Percentiles rank a stretch among this genome's conserved stretches.
These are phyloP conservation scores for Hydrochoerus hydrochaeris DNA, from an alignment of 2,113 vertebrate genomes.

Conservation along the genomic window DNA sequence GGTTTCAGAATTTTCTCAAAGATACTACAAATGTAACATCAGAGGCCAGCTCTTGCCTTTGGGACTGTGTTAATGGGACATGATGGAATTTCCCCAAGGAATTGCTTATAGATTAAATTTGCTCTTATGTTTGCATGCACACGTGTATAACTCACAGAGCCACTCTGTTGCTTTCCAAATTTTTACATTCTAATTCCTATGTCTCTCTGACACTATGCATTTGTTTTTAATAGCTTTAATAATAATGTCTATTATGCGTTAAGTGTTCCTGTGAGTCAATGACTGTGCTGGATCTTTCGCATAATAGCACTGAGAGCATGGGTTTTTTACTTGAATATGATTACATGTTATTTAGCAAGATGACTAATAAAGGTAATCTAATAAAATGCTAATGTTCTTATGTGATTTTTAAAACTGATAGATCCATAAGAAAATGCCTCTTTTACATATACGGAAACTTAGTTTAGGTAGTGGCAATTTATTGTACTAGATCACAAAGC, in stretches of 20 bases:
- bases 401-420: not conserved
- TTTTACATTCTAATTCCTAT: not conserved
- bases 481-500: not conserved
- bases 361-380: not conserved
- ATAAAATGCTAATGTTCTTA: slow-evolving; percentile 16
- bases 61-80: slow-evolving; percentile 70
- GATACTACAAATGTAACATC: slow-evolving; percentile 73
- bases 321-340: not conserved
- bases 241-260: not conserved
- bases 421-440: not conserved
- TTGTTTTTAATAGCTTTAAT: slow-evolving; percentile 5
- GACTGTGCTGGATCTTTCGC: not conserved
- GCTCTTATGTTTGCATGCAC: not conserved
- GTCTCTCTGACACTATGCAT: not conserved
- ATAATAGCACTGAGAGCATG: not conserved
- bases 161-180: not conserved
- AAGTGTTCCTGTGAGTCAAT: not conserved
- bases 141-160: not conserved
- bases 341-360: slow-evolving; percentile 34
- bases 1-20: slow-evolving; percentile 67
- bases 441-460: not conserved
- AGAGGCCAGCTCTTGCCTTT: slow-evolving; percentile 69
- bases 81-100: slow-evolving; percentile 75
- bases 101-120: slow-evolving; percentile 16
- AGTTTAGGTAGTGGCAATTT: not conserved